Evolutionary conservation across 2,113 vertebrate genomes (phyloP), one percentile per base, ranked within the genome.

Genomic region (Aplodontia rufa): DNA sequence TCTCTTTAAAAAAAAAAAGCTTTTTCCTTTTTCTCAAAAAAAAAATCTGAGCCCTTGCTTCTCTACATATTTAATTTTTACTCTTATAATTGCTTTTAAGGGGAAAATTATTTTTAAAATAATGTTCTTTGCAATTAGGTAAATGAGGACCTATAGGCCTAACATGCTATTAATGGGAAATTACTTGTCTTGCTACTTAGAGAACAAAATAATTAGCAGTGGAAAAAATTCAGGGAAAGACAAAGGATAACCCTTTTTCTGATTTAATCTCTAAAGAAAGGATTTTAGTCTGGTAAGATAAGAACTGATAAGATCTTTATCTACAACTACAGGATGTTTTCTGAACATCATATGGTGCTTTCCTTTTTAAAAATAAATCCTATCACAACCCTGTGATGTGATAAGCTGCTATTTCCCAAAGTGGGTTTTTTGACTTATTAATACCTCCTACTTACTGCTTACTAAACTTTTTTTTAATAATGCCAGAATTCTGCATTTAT

Each of bases 61-160:
- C 45, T 47, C 26, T 85, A 9, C 8, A 49, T 96, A 60, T 87
- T 94, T 94, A 95, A 86, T 91, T 78, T 91, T 95, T 45, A 51
- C 26, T 72, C 49, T 83, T 82, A 30, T 26, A 81, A 87, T 96
- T 82, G 82, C 49, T 96, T 89, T 62, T 62, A 62, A 58, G 20
- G 35, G 66, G 19, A 32, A 92, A 82, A 88, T 95, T 94, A 79
- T 78, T 94, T 95, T 94, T 86, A 94, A 93, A 90, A 97, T 90
- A 81, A 91, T 93, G 95, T 94, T 93, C 60, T 78, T 24, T 88
- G 13, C n/a, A 95, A 86, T 93, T 94, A 95, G 45, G 28, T 81
- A 90, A 96, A 96, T 94, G 40, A 87, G 37, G 49, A 80, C 55
- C 53, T 76, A 78, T 12, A 49, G 47, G 24, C 19, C 53, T 78